Percentiles rank a stretch among this genome's conserved stretches.
These are phyloP conservation scores for Cremastinae sp. DNA, from an alignment of 2,888 invertebrate genomes.

Conservation along the genomic window DNA sequence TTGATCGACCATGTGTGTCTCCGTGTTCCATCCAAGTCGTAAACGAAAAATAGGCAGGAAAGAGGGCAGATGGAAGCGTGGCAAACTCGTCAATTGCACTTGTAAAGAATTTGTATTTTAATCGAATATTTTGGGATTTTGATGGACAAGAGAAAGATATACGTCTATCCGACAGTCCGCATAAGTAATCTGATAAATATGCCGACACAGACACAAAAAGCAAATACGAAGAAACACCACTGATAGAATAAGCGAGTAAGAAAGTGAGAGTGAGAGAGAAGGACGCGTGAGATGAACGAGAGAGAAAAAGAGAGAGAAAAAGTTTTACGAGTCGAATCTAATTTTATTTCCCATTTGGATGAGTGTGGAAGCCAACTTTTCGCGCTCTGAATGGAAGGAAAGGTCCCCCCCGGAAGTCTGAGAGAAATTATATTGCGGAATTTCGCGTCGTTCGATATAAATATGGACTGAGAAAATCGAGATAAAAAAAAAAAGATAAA, in stretches of 20 bases:
- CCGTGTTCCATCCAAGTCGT: conserved; percentile 63
- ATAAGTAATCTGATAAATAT: conserved; percentile 39
- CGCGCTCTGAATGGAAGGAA: conserved; percentile 5
- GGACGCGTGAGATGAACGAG: conserved; percentile 16
- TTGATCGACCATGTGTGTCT: conserved; percentile 56
- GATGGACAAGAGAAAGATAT: conserved; percentile 14
- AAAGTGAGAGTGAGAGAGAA: conserved; percentile 7
- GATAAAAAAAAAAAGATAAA: conserved; percentile 10
- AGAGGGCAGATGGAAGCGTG: conserved; percentile 20
- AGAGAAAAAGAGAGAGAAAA: conserved; percentile 1
- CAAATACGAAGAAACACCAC: neutral
- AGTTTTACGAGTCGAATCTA: conserved; percentile 21
- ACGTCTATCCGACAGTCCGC: conserved; percentile 37
- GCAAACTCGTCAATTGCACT: conserved; percentile 62
- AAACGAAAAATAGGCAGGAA: conserved; percentile 50
- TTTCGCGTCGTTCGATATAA: conserved; percentile 1
- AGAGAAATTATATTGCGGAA: neutral
- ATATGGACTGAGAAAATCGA: conserved; percentile 9
- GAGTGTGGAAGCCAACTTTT: conserved; percentile 28
- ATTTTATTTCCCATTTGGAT: conserved; percentile 55
- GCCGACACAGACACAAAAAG: conserved; percentile 12
- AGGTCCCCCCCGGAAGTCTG: conserved; percentile 13
- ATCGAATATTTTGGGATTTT: conserved; percentile 51
- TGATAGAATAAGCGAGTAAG: conserved; percentile 40
- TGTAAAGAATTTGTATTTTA: conserved; percentile 62